Conservation (phyloP, 2,797 vertebrate species). For the Mastacembelus armatus region DNA sequence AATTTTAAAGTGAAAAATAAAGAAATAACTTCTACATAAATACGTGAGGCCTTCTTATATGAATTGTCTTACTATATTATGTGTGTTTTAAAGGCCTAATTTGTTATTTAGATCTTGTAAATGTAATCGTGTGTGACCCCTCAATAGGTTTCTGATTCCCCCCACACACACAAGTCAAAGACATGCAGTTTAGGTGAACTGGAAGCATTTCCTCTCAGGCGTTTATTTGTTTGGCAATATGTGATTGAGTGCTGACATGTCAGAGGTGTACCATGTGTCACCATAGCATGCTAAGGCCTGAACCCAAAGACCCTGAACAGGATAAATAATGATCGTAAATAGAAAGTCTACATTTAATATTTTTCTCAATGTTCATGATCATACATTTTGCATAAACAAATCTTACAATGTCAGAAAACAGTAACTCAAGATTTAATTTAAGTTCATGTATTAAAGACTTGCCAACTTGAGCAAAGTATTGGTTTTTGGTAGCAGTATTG, state of each 20-base stretch:
- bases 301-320: not conserved
- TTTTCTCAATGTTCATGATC: too few relatives aligned
- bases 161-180: too few relatives aligned
- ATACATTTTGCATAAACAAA: too few relatives aligned
- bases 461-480: not conserved
- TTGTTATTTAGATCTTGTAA: not conserved
- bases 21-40: conserved; percentile 1
- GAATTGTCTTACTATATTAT: not conserved
- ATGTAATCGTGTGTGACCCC: too few relatives aligned
- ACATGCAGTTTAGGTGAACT: not conserved
- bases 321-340: not conserved
- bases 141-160: too few relatives aligned
- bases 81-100: not conserved
- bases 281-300: not conserved
- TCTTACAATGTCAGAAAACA: not conserved
- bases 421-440: not conserved
- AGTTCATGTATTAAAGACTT: fast-evolving
- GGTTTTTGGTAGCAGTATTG: too few relatives aligned
- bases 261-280: not conserved
- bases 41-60: conserved; percentile 30
- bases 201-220: not conserved
- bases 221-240: conserved; percentile 7
- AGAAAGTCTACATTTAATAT: too few relatives aligned
- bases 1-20: conserved; percentile 36
- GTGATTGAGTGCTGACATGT: not conserved